Conservation (phyloP, 2,797 vertebrate genomes). For the Acridotheres tristis region DNA sequence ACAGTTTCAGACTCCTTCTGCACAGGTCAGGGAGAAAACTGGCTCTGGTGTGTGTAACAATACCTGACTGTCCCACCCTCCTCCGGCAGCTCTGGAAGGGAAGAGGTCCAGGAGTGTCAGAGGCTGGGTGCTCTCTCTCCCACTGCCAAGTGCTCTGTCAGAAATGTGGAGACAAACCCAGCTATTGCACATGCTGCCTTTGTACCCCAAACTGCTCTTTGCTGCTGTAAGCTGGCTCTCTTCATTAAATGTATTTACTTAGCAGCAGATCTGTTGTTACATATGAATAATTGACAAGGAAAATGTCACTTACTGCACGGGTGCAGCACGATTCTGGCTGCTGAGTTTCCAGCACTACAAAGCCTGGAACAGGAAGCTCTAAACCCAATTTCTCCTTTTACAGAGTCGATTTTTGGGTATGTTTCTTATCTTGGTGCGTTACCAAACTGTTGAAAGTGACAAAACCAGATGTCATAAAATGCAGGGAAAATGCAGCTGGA, state of each 20-base stretch:
- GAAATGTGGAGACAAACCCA: background rate
- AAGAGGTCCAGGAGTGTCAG: background rate
- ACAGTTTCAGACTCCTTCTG: background rate
- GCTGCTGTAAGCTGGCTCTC: background rate
- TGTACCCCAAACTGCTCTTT: background rate
- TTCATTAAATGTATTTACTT: background rate
- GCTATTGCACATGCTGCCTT: background rate
- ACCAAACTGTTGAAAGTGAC: constrained; percentile 35
- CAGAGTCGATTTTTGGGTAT: background rate
- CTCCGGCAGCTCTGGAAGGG: background rate
- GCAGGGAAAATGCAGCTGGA: constrained; percentile 45
- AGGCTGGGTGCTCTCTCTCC: background rate
- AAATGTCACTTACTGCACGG: background rate
- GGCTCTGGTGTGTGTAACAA: background rate
- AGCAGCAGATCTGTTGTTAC: constrained; percentile 17
- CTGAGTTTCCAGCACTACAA: background rate
- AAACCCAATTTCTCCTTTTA: background rate
- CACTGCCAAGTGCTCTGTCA: background rate
- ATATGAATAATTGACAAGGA: constrained; percentile 1
- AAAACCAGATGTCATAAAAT: constrained; percentile 44
- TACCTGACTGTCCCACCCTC: background rate
- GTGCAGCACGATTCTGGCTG: background rate
- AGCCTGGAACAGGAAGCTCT: background rate
- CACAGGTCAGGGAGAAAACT: background rate
- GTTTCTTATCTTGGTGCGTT: constrained; percentile 14